Base-by-base conservation (phyloP, 2,113 vertebrate species). In the Lontra canadensis region DNA sequence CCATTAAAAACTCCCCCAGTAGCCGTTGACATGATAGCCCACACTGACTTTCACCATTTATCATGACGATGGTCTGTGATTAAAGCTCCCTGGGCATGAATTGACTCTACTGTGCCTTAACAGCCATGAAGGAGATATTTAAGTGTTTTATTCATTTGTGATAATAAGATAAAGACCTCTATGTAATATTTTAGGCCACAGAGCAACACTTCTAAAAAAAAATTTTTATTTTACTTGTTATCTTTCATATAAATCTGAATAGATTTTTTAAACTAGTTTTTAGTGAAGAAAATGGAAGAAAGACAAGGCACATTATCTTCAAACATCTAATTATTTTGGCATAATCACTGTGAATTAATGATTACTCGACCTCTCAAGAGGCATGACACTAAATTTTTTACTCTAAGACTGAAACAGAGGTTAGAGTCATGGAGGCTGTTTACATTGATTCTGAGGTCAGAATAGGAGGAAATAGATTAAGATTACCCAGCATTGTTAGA, bases 121-220 rank as follows among this genome's bases (percentile, higher is more conserved):
- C 29, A 94, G 65, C 92, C 87, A 88, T 97, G 94, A 96, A 97
- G 90, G 96, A 94, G 90, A 88, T 82, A 39, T 21, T 96, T 96
- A 96, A 96, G 78, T 78, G n/a, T 55, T 71, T 17, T 91, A 63
- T 69, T 97, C 95, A 86, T 97, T 78, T 88, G 59, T 88, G 94
- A 74, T 96, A 94, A 97, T 79, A 82, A 57, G 67, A 96, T 92
- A 96, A 96, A 96, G 29, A n/a, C 59, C n/a, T 94, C 88, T 93
- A 39, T 7, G 11, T 84, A 49, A 39, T 85, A 94, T 69, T 95
- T 90, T 52, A 94, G 52, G 14, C 29, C 83, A 92, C 15, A 80
- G 23, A 93, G 67, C 71, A 95, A 69, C n/a, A 65, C 21, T 96
- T 76, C 44, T 5, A 23, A 55, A 69, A 73, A 34, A 18, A n/a